Evolutionary conservation across 1,140 invertebrate species (phyloP), one percentile per base, ranked within the genome.

Genomic region (Caenorhabditis briggsae): DNA sequence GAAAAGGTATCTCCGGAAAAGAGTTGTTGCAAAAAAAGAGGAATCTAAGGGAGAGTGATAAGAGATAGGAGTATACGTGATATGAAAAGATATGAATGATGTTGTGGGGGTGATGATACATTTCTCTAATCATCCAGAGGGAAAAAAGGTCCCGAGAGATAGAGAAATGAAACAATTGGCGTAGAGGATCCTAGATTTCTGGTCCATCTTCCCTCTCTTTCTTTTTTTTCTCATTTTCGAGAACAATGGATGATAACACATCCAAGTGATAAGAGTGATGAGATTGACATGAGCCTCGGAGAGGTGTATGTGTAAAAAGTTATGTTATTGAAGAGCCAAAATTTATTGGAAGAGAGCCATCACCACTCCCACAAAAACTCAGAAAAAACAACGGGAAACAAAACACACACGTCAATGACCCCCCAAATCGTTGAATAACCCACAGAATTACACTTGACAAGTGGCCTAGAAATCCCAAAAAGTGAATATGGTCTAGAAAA

Each of bases 121-220:
- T 61, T 11, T 61, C 20, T 61, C 18, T 53, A 11, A 53, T 53
- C 50, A 11, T 16, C 50, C 50, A 5, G 56, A 58, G n/a, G n/a
- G 56, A 58, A 58, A 58, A 58, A 58, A 0, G n/a, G n/a, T n/a
- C 18, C n/a, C n/a, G 56, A 58, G 56, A 58, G 56, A 58, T 14
- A 20, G 8, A n/a, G 18, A n/a, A 50, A 78, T 78, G 43, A 78
- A 78, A 78, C 70, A 78, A 78, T 78, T 78, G 70, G 70, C 70
- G 70, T 78, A 5, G 12, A n/a, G 61, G 23, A 25, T 7, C 41
- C 16, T 1, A 70, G 64, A 70, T 70, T 70, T 70, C 64, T 46
- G 64, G n/a, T 70, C 20, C 56, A n/a, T 41, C 33, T n/a, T 65
- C 61, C 33, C 61, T 65, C 23, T 33, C 5, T 33, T 25, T 65